Base-by-base conservation (phyloP, 2,113 vertebrate species). In the Suncus etruscus region DNA sequence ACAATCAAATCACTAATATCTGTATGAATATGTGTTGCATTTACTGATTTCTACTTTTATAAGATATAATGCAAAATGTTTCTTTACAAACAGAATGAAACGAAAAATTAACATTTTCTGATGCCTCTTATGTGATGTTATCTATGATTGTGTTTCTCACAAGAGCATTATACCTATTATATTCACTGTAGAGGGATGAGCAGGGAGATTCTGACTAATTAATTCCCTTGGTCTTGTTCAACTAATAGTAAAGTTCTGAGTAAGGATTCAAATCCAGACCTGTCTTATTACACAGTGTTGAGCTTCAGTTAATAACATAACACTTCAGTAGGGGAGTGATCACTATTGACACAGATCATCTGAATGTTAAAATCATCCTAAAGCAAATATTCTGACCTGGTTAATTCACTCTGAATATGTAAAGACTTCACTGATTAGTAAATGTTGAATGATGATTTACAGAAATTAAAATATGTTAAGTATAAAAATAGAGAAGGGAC, bases 141-240 rank as follows among this genome's bases (percentile, higher is more conserved):
- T 69, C 8, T 25, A 0, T 27, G 16, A 11, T 24, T 24, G 2
- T 10, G 15, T 83, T 63, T 90, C 65, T 63, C 9, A 2, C 32
- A 12, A 76, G 72, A 80, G 18, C 9, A 0, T 11, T 11, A 15
- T 2, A 1, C 68, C 29, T n/a, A 11, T 39, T 54, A 0, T 63
- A 11, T n/a, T 74, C 3, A 2, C 2, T 12, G 1, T 11, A 8
- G n/a, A 51, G 8, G 3, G 4, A 16, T 51, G 18, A 4, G 3
- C 7, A 0, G 6, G 27, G 45, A 54, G 9, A 1, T 8, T 45
- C 20, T 7, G 29, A 12, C 6, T 31, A 31, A 12, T 9, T 31
- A 29, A 20, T 32, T 32, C 3, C 10, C 70, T 83, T 63, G 8
- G 15, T 11, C 31, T 66, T 39, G 18, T 75, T 65, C 18, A n/a